These are phyloP conservation scores for Platycercus adscitus DNA, from an alignment of 2,113 vertebrate genomes.

Conservation along the genomic window DNA sequence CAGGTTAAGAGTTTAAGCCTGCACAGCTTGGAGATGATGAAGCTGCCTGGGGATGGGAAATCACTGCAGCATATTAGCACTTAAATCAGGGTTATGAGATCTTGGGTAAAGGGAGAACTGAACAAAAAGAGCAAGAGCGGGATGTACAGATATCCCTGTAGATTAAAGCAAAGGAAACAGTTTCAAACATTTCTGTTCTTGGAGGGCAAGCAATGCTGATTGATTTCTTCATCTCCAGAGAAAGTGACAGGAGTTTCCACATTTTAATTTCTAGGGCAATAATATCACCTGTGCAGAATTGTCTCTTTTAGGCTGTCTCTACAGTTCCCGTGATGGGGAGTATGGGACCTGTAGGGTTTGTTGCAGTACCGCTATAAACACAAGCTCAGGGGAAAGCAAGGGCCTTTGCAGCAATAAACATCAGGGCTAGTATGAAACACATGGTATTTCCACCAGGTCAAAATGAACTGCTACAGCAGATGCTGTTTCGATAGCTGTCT, in stretches of 20 bases:
- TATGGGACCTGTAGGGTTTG: not conserved
- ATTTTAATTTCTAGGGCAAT: not conserved
- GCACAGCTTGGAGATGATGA: slow-evolving; percentile 24
- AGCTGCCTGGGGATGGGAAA: slow-evolving; percentile 27
- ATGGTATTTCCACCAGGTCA: not conserved
- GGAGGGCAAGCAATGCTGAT: not conserved
- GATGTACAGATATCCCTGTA: not conserved
- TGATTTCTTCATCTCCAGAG: slow-evolving; percentile 18
- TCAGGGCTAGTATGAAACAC: not conserved
- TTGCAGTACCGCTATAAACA: not conserved
- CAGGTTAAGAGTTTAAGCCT: slow-evolving; percentile 50
- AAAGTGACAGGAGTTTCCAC: not conserved
- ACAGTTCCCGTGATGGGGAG: not conserved
- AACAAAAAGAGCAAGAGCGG: not conserved
- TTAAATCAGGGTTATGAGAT: slow-evolving; percentile 46
- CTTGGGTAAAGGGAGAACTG: not conserved
- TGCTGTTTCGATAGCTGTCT: not conserved
- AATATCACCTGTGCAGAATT: not conserved
- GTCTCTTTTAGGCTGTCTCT: not conserved
- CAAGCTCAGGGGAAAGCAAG: not conserved
- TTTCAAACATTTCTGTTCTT: not conserved
- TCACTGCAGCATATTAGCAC: slow-evolving; percentile 12
- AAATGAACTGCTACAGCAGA: not conserved
- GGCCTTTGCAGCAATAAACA: not conserved
- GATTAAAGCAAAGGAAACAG: not conserved